Percentiles rank a stretch among this genome's conserved stretches.
Evolutionary conservation across 2,113 vertebrate species (phyloP).

Genomic region (Callipepla squamata): DNA sequence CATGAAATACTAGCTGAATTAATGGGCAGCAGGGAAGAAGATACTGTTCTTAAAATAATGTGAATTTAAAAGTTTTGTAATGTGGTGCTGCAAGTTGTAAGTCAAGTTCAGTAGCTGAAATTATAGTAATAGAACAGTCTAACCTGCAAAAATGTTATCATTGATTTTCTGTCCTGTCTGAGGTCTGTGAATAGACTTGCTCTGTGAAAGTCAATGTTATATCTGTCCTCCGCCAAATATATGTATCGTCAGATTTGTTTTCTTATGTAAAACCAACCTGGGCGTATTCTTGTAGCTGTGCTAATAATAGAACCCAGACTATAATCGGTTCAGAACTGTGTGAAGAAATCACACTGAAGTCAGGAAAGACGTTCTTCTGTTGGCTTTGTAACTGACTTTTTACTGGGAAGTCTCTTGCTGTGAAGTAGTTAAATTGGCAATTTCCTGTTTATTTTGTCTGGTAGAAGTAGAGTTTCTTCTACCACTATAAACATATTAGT

Average conservation of each 20-base stretch:
- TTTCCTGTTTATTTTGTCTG: not conserved
- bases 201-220: not conserved
- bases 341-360: not conserved
- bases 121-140: not conserved
- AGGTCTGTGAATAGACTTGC: not conserved
- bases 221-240: not conserved
- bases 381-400: not conserved
- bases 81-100: not conserved
- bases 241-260: not conserved
- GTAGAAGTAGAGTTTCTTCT: not conserved
- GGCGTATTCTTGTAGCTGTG: not conserved
- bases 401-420: not conserved
- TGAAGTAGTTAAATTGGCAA: not conserved
- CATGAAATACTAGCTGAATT: not conserved
- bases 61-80: not conserved
- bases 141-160: not conserved
- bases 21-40: not conserved
- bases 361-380: not conserved
- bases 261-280: not conserved
- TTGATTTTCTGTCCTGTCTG: not conserved
- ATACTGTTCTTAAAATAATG: not conserved
- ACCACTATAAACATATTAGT: not conserved
- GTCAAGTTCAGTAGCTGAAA: not conserved
- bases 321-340: not conserved
- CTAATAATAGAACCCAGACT: not conserved